Evolutionary conservation across 2,797 vertebrate species (phyloP).

Genomic region (Champsocephalus gunnari): DNA sequence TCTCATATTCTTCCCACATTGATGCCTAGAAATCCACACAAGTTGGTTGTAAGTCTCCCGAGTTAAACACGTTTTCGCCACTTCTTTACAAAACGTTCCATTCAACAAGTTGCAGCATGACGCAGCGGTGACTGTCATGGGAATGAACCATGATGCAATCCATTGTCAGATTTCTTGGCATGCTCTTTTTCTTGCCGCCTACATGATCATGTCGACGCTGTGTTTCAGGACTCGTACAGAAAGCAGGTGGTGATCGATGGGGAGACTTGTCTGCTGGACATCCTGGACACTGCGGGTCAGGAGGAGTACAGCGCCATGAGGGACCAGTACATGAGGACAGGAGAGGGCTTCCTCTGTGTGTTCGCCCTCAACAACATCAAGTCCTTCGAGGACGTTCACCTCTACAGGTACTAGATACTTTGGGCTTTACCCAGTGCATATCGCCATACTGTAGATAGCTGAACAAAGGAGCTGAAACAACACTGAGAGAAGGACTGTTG

Average conservation of each 20-base stretch:
- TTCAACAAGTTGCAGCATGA: conserved; percentile 21
- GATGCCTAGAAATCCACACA: not conserved
- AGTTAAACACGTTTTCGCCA: not conserved
- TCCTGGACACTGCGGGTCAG: conserved; percentile 97
- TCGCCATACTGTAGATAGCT: too few species aligned
- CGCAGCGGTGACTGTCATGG: not conserved
- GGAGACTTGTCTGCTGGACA: conserved; percentile 97
- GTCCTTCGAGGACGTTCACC: conserved; percentile 91
- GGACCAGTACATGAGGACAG: conserved; percentile 92
- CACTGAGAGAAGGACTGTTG: not conserved
- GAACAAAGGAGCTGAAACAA: not conserved
- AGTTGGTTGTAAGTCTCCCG: not conserved
- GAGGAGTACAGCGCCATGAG: conserved; percentile 96
- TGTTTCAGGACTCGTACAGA: conserved; percentile 85
- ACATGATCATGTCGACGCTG: not conserved
- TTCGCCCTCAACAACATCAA: conserved; percentile 92
- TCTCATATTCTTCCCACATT: not conserved
- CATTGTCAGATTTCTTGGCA: not conserved
- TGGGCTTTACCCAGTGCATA: rapidly evolving
- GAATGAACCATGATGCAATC: conserved; percentile 7
- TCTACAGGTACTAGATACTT: conserved; percentile 83
- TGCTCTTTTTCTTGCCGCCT: not conserved
- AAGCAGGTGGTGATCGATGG: conserved; percentile 89
- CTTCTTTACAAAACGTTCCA: conserved; percentile 11
- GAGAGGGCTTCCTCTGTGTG: conserved; percentile 92